Base-by-base conservation (phyloP, 2,888 invertebrate species). In the Eucera pruinosa region DNA sequence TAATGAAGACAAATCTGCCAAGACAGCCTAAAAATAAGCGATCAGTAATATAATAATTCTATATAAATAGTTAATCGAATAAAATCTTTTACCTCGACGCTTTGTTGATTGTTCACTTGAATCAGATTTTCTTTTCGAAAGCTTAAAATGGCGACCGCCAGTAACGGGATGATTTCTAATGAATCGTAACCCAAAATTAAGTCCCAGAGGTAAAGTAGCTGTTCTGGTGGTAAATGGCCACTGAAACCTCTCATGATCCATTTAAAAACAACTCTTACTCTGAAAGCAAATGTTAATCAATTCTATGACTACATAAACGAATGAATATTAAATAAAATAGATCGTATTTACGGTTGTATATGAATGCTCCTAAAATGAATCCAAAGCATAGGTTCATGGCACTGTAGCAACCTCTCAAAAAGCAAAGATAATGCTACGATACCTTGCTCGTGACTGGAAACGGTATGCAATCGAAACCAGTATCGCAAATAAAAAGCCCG, bases 191-290 rank as follows among this genome's bases (percentile, higher is more conserved):
- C 98, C 13, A 99, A 94, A 66, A 97, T 94, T 86, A 98, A 94
- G 92, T 99, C 99, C 99, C 99, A 99, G 15, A 99, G 93, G 48
- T 97, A 95, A 2, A 99, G 93, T 0, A 99, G 94, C 92, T 99
- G 98, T 89, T 98, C 98, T 0, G 98, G 98, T 0, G 97, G 96
- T 57, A 99, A 93, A 89, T 98, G 98, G 0, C 99, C 99, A 87
- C 98, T 98, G 92, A 98, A 99, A 1, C 97, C 98, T 80, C 98
- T 94, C 96, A 99, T 98, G 54, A 99, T 92, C 98, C 99, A 99
- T 92, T 98, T 98, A 91, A 98, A 98, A 1, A 98, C 97, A 30
- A 98, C 95, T 87, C 96, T 95, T 65, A 98, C 94, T 2, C 98
- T 98, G 87, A 78, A 90, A 88, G 23, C 20, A 13, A 69, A 33